Conservation (phyloP, 1,140 invertebrate genomes). For the Palaemon carinicauda region DNA sequence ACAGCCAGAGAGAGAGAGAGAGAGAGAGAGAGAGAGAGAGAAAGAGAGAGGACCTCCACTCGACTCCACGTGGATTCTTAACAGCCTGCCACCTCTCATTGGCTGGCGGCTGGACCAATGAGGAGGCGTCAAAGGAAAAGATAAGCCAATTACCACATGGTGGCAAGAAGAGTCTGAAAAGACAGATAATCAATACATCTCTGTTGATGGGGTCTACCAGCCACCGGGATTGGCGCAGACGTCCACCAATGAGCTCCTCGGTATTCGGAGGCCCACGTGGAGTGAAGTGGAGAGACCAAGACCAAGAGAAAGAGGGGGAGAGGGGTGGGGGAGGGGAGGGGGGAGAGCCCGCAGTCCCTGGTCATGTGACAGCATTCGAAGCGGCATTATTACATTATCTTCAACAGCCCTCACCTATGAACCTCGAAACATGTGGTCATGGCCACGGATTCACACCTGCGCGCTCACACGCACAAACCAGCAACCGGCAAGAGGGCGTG, state of each 20-base stretch:
- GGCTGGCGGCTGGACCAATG: neutral
- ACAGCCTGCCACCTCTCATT: neutral
- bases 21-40: neutral
- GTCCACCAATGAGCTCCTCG: neutral
- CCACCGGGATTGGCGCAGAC: neutral
- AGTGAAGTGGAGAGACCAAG: neutral
- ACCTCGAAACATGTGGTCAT: neutral
- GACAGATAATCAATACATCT: conserved; percentile 47
- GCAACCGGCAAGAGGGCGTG: no score
- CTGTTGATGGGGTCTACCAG: conserved; percentile 19
- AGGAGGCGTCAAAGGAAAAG: conserved; percentile 33
- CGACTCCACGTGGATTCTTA: conserved; percentile 17
- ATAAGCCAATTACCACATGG: conserved; percentile 45
- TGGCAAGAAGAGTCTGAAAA: conserved; percentile 36
- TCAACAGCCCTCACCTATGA: neutral
- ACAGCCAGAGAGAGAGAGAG: neutral
- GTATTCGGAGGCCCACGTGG: neutral
- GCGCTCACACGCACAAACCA: neutral
- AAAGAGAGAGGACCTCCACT: neutral
- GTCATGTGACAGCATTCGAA: neutral
- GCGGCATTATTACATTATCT: conserved; percentile 23
- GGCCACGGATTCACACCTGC: conserved; percentile 15
- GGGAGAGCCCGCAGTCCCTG: neutral
- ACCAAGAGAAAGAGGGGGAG: no score
- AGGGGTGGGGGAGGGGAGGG: neutral